phyloP scores from a whole-genome alignment of 1,140 invertebrate genomes.

The Drosophila punjabiensis region DNA sequence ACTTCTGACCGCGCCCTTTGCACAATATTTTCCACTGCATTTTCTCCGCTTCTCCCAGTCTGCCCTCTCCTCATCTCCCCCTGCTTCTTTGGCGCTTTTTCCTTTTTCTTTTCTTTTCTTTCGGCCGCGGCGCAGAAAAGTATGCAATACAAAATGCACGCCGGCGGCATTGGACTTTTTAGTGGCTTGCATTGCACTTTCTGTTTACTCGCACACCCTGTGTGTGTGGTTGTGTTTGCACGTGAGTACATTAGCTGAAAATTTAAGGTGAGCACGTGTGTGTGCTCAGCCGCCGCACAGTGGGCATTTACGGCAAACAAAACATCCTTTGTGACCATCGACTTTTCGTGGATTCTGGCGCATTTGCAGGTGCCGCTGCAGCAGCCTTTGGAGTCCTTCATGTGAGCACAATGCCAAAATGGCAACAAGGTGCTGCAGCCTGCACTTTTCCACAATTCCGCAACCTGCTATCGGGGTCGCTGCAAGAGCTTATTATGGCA shows the following conservation, averaged over 20 bases:
- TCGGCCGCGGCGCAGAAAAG: constrained; percentile 49
- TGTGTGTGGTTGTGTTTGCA: not conserved
- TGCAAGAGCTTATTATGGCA: constrained; percentile 43
- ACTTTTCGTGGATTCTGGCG: constrained; percentile 22
- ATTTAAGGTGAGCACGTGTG: constrained; percentile 36
- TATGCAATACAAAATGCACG: constrained; percentile 55
- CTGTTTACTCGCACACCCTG: constrained; percentile 34
- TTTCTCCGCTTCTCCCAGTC: constrained; percentile 20
- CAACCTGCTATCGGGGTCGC: not conserved
- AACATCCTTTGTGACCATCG: constrained; percentile 50
- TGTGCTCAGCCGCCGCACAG: constrained; percentile 32
- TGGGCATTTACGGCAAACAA: constrained; percentile 57
- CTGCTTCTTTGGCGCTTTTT: constrained; percentile 14
- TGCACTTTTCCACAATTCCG: constrained; percentile 18
- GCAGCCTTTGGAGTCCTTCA: constrained; percentile 27
- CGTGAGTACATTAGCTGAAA: constrained; percentile 56
- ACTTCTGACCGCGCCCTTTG: constrained; percentile 69
- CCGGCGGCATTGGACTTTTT: constrained; percentile 54
- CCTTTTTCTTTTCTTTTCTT: constrained; percentile 40
- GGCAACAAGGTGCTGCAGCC: constrained; percentile 45
- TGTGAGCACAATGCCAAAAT: constrained; percentile 36
- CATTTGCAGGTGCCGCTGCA: constrained; percentile 13
- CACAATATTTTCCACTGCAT: constrained; percentile 70
- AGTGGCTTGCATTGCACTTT: constrained; percentile 57
- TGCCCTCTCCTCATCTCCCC: not conserved